Conservation (phyloP, 2,797 vertebrate species). For the Eulemur rubriventer region DNA sequence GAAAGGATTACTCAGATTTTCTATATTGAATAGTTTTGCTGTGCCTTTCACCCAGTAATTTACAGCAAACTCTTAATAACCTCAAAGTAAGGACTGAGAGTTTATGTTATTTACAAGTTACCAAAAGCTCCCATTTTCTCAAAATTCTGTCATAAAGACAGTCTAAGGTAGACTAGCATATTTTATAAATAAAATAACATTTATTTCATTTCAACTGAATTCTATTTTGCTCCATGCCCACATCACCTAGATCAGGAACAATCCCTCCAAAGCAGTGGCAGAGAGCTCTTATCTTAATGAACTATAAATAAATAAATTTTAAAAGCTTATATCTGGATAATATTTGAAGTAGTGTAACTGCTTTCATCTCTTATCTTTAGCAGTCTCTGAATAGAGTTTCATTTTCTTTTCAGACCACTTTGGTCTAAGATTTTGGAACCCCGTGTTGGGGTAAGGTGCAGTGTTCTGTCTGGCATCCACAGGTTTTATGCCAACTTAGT, state of each 20-base stretch:
- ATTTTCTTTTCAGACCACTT: not conserved
- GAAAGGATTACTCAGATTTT: not conserved
- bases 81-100: not conserved
- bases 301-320: not conserved
- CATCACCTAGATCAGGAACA: not conserved
- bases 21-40: not conserved
- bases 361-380: slow-evolving; percentile 23
- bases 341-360: not conserved
- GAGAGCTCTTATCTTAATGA: not conserved
- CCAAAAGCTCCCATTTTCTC: not conserved
- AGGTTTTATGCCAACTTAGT: not conserved
- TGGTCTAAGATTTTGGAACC: not conserved
- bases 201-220: not conserved
- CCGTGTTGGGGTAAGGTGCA: not conserved
- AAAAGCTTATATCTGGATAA: not conserved
- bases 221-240: not conserved
- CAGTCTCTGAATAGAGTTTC: not conserved
- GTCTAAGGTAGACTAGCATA: not conserved
- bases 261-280: not conserved
- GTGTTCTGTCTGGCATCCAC: not conserved
- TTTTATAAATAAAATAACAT: not conserved
- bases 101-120: not conserved
- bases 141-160: not conserved
- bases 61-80: not conserved
- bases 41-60: not conserved